Conservation (phyloP, 2,113 vertebrate species). For the Seriola aureovittata region DNA sequence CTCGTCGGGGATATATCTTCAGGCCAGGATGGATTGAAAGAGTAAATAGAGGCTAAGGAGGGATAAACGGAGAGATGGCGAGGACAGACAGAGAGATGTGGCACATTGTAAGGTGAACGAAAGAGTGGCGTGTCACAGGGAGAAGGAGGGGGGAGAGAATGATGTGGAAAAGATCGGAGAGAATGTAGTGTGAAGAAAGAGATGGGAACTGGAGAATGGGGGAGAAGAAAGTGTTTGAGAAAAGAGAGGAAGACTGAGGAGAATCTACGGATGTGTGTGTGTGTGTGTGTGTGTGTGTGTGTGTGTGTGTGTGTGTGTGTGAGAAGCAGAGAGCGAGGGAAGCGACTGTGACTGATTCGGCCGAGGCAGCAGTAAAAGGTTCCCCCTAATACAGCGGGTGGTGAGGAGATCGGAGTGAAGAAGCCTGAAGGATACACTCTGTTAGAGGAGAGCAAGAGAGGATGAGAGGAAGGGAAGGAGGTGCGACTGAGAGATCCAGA, state of each 20-base stretch:
- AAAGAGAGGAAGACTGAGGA: slow-evolving; percentile 48
- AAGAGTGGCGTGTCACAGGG: slow-evolving; percentile 30
- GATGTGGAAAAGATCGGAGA: slow-evolving; percentile 61
- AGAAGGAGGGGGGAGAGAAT: slow-evolving; percentile 11
- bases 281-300: slow-evolving; percentile 14
- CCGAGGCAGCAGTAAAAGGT: slow-evolving; percentile 72
- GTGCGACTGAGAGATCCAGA: slow-evolving; percentile 31
- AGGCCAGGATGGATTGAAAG: slow-evolving; percentile 66
- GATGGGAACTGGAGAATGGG: slow-evolving; percentile 44
- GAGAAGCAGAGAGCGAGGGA: slow-evolving; percentile 37
- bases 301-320: slow-evolving; percentile 30
- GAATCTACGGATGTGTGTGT: slow-evolving; percentile 27
- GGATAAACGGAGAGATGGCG: slow-evolving; percentile 63
- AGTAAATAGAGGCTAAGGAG: slow-evolving; percentile 76
- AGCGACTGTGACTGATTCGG: slow-evolving; percentile 75
- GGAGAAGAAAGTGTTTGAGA: slow-evolving; percentile 50
- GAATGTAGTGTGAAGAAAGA: slow-evolving; percentile 61
- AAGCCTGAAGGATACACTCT: slow-evolving; percentile 75
- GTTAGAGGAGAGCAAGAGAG: slow-evolving; percentile 56
- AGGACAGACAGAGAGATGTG: slow-evolving; percentile 51
- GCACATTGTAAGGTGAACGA: slow-evolving; percentile 50
- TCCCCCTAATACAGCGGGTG: slow-evolving; percentile 68
- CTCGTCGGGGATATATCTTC: slow-evolving; percentile 39
- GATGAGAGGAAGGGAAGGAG: slow-evolving; percentile 25
- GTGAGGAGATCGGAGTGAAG: slow-evolving; percentile 69